Evolutionary conservation across 2,888 invertebrate genomes (phyloP), one percentile per base, ranked within the genome.

Genomic region (Pherbina coryleti): DNA sequence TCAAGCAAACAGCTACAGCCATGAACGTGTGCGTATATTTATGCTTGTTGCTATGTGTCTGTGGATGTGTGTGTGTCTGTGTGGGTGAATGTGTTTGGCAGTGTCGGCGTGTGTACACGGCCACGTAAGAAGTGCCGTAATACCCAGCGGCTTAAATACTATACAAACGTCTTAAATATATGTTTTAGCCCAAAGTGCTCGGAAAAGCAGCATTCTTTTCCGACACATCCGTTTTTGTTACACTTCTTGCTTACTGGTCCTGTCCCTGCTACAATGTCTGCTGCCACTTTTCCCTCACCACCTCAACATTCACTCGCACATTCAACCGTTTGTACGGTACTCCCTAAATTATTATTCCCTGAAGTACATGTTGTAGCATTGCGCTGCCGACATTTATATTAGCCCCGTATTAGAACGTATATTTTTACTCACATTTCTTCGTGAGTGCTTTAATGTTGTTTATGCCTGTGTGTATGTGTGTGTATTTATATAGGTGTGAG

Each of bases 311-410:
- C 71, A 17, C 25, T 28, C 51, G n/a, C 67, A 31, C 44, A 44
- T 19, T 49, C 8, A 37, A 34, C 19, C 25, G 60, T 14, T 60
- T 67, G 8, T 53, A 28, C 31, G 55, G 17, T 22, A 28, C 72
- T 60, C 53, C 34, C 72, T 76, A 79, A 79, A 76, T 79, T 79
- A 79, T 79, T 79, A 72, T 79, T 79, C 78, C 78, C 78, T 66
- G 67, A 51, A 73, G 78, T 51, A 73, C 74, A 62, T 70, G 66
- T 75, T 69, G 57, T 53, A 37, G 66, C 51, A 34, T 51, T 49
- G 67, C 34, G 49, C 76, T 70, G 76, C 62, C 73, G 74, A 77
- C 79, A 66, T 71, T 79, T 79, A 75, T 77, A 77, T 79, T 79
- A 79, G 79, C 79, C 57, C 60, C 57, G 60, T 34, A 57, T 34